Conservation (phyloP, 2,797 vertebrate species). For the Neosilurus mollespiculum region DNA sequence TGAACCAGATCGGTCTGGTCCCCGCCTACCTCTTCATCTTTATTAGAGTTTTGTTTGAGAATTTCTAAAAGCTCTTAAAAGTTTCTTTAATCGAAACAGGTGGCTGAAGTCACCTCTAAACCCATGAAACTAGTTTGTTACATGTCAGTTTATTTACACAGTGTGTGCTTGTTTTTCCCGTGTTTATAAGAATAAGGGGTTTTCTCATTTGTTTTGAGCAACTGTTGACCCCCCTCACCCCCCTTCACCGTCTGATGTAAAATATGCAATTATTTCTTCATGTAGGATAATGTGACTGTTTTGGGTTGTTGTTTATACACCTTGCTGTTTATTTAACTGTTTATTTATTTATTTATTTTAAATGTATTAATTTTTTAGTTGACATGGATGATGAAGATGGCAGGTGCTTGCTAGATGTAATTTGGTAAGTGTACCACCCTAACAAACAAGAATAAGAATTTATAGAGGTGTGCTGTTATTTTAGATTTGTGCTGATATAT, state of each 20-base stretch:
- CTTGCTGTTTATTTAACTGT: background rate
- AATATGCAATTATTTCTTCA: background rate
- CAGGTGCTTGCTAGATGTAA: conserved; percentile 99
- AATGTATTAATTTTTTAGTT: conserved; percentile 72
- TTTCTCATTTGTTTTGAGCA: conserved; percentile 12
- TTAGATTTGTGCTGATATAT: too few relatives aligned
- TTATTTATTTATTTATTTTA: background rate
- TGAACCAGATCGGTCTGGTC: conserved; percentile 42
- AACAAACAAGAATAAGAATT: too few relatives aligned
- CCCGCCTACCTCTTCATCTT: conserved; percentile 54
- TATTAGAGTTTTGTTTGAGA: conserved; percentile 36
- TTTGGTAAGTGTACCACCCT: conserved; percentile 83
- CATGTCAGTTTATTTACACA: background rate
- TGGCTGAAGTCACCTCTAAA: background rate
- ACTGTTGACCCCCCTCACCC: background rate
- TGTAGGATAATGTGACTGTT: background rate
- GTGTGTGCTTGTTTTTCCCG: too few relatives aligned
- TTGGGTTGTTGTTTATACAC: background rate
- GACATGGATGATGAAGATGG: conserved; percentile 99
- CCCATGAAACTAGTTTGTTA: background rate
- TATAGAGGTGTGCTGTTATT: too few relatives aligned
- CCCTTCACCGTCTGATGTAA: background rate
- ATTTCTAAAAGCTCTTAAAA: background rate
- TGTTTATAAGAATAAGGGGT: background rate
- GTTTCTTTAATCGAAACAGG: background rate